Base-by-base conservation (phyloP, 2,113 vertebrate genomes). In the Epinephelus fuscoguttatus region DNA sequence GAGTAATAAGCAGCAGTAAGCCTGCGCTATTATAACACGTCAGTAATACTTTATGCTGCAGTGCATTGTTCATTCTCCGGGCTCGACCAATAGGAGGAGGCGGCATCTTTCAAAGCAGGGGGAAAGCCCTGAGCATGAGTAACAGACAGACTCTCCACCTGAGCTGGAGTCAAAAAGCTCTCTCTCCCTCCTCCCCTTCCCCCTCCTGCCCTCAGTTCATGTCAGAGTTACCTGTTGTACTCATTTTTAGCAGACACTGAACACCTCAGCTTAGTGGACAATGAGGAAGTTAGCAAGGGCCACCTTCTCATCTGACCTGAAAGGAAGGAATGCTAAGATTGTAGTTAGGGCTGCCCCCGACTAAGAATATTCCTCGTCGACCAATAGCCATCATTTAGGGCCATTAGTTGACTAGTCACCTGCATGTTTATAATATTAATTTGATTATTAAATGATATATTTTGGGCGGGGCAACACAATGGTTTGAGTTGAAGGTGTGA, bases 51-150 rank as follows among this genome's bases (percentile, higher is more conserved):
- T 72, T 70, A 50, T 42, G 42, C 66, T 50, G 63, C 45, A 12
- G 57, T 66, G 61, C 69, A 69, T 78, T 25, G 85, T 85, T 91
- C 76, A 25, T 60, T 56, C 67, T 79, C 37, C 17, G 13, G 49
- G 33, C 14, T 70, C 12, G 21, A 69, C 91, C 90, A 92, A 91
- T 92, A 18, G 67, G 64, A 92, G 66, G 11, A 76, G 70, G 42
- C 10, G 1, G 86, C 70, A 50, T 91, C 78, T 91, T 94, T 90
- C 89, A 91, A 93, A 78, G 47, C 37, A 63, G 71, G 77, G 30
- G 82, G 77, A 74, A 86, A 91, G 78, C 85, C 88, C 82, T 75
- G 72, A 88, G 75, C 27, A 37, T 40, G 71, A 83, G 21, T 63
- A 75, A 76, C 67, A 59, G 55, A 67, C 61, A 13, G 70, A 71